phyloP scores from a whole-genome alignment of 2,113 vertebrate genomes.

The Macquaria ambigua region DNA sequence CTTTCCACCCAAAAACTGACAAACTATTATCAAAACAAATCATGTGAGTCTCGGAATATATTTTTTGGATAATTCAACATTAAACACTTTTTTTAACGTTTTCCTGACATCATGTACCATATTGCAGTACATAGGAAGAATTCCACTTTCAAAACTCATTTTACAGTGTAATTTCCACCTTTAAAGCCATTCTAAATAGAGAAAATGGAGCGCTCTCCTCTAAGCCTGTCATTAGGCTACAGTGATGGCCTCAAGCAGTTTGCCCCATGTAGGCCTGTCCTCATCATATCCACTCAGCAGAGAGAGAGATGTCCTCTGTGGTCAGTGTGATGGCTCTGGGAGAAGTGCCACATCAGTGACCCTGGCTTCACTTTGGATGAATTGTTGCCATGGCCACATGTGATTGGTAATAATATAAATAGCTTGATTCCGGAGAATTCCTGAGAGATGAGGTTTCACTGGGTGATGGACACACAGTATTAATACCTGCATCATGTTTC shows the following conservation, averaged over 20 bases:
- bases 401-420: constrained; percentile 14
- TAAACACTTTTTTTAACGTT: not conserved
- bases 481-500: not conserved
- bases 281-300: constrained; percentile 23
- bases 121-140: not conserved
- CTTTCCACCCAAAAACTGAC: not conserved
- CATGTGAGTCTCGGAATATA: not conserved
- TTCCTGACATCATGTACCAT: not conserved
- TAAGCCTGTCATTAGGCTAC: constrained; percentile 17
- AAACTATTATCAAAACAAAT: not conserved
- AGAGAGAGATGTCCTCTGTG: constrained; percentile 16
- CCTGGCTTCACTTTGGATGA: not conserved
- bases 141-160: not conserved
- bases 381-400: constrained; percentile 36
- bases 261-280: constrained; percentile 3
- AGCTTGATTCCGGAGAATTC: constrained; percentile 2
- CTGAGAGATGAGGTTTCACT: not conserved
- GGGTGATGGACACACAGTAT: not conserved
- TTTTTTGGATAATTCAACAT: not conserved
- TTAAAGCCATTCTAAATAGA: not conserved
- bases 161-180: not conserved
- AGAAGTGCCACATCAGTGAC: constrained; percentile 10
- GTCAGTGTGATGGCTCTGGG: not conserved
- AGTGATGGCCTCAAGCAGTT: constrained; percentile 34
- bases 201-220: not conserved